A percentile compares a stretch with the other conserved stretches of the same genome.
Evolutionary conservation across 2,888 invertebrate species (phyloP).

Genomic region (Pyrocoelia pectoralis): DNA sequence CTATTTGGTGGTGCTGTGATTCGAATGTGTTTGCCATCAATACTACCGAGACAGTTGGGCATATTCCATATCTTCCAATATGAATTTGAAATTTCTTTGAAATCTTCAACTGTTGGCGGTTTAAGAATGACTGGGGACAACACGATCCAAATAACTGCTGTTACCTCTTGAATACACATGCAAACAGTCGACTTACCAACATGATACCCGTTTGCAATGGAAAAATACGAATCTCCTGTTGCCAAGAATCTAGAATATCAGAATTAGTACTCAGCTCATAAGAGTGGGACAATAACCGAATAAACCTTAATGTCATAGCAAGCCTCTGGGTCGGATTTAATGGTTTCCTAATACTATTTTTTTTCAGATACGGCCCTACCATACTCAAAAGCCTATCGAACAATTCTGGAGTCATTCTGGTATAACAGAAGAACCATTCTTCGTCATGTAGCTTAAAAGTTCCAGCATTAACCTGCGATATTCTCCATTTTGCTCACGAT

Average conservation of each 20-base stretch:
- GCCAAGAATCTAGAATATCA: neutral
- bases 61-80: neutral
- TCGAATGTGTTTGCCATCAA: slow-evolving; percentile 47
- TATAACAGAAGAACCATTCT: slow-evolving; percentile 11
- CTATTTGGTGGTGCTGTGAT: slow-evolving; percentile 43
- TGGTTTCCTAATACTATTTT: slow-evolving; percentile 9
- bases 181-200: slow-evolving; percentile 3
- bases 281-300: too few relatives aligned
- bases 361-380: slow-evolving; percentile 1
- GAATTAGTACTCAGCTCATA: neutral
- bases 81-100: neutral
- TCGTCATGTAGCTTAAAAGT: slow-evolving; percentile 12
- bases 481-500: neutral
- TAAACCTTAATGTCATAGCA: neutral
- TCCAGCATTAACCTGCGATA: slow-evolving; percentile 1
- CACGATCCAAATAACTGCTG: neutral
- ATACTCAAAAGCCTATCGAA: neutral
- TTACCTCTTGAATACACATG: neutral
- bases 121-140: neutral
- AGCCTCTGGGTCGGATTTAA: neutral
- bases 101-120: neutral
- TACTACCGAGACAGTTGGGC: slow-evolving; percentile 44
- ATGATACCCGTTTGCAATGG: neutral
- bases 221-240: neutral
- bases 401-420: neutral